phyloP scores from a whole-genome alignment of 1,140 invertebrate species.

The Lutraria rhynchaena region DNA sequence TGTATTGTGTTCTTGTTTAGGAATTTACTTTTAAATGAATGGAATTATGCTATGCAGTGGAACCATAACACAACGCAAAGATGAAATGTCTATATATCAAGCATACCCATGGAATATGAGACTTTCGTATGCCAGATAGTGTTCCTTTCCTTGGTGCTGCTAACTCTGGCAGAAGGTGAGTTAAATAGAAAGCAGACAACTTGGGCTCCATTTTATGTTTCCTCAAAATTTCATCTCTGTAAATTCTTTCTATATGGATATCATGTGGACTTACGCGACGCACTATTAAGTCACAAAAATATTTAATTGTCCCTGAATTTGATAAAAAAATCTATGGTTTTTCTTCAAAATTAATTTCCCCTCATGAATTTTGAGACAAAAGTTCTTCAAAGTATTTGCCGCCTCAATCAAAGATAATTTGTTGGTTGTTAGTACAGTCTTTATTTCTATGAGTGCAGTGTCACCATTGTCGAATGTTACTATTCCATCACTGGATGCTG shows the following conservation, averaged over 20 bases:
- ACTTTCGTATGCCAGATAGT: slow-evolving; percentile 20
- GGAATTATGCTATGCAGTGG: no score
- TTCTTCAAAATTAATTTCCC: not conserved
- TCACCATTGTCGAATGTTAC: not conserved
- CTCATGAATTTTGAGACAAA: not conserved
- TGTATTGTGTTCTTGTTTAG: no score
- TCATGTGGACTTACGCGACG: slow-evolving; percentile 13
- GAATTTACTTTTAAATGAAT: no score
- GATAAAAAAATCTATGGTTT: not conserved
- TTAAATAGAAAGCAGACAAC: slow-evolving; percentile 8
- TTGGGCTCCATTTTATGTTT: slow-evolving; percentile 13
- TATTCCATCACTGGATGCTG: slow-evolving; percentile 14
- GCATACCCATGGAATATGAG: slow-evolving; percentile 42
- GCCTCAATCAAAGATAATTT: not conserved
- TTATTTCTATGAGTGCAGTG: slow-evolving; percentile 21
- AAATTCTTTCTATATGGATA: slow-evolving; percentile 1
- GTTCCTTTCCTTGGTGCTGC: slow-evolving; percentile 12
- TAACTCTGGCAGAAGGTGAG: slow-evolving; percentile 3
- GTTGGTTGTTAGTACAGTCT: not conserved
- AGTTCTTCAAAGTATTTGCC: not conserved
- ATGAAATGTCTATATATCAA: no score
- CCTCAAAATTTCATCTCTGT: not conserved
- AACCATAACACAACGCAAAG: no score
- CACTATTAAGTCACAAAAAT: slow-evolving; percentile 34
- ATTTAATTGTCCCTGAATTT: slow-evolving; percentile 38